Conservation (phyloP, 1,140 invertebrate species). For the Cephus cinctus region DNA sequence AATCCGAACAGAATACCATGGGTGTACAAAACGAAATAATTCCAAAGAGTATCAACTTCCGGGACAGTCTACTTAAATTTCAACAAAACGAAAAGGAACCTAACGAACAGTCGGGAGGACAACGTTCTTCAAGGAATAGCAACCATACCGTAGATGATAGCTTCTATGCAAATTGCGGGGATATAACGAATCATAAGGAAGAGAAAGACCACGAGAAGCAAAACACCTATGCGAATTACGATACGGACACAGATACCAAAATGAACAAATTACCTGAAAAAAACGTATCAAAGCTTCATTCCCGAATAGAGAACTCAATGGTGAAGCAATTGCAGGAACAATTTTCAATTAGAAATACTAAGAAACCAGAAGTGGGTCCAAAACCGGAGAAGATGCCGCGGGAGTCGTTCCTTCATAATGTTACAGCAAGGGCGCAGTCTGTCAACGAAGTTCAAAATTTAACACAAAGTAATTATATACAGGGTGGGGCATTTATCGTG, state of each 20-base stretch:
- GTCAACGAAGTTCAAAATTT: conserved; percentile 18
- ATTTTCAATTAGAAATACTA: conserved; percentile 19
- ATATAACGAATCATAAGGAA: not conserved
- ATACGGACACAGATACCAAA: conserved; percentile 1
- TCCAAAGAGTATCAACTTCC: conserved; percentile 19
- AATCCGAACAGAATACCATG: not conserved
- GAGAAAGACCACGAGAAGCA: too few species aligned
- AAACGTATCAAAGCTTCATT: conserved; percentile 23
- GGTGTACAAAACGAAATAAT: not conserved
- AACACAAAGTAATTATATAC: not conserved
- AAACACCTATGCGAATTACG: conserved; percentile 38
- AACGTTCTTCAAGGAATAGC: not conserved
- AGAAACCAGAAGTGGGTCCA: conserved; percentile 21
- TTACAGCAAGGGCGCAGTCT: conserved; percentile 11
- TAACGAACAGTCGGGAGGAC: not conserved
- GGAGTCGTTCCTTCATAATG: conserved; percentile 38
- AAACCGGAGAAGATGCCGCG: conserved; percentile 32
- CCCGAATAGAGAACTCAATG: conserved; percentile 25
- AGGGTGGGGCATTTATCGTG: too few species aligned
- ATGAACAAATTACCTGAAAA: not conserved
- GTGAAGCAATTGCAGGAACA: conserved; percentile 37
- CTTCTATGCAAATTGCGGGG: conserved; percentile 41
- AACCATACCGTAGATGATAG: conserved; percentile 22
- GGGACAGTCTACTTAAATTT: conserved; percentile 28
- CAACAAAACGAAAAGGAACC: conserved; percentile 20